Evolutionary conservation across 2,888 invertebrate genomes (phyloP).

Genomic region (Prionchulus punctatus): DNA sequence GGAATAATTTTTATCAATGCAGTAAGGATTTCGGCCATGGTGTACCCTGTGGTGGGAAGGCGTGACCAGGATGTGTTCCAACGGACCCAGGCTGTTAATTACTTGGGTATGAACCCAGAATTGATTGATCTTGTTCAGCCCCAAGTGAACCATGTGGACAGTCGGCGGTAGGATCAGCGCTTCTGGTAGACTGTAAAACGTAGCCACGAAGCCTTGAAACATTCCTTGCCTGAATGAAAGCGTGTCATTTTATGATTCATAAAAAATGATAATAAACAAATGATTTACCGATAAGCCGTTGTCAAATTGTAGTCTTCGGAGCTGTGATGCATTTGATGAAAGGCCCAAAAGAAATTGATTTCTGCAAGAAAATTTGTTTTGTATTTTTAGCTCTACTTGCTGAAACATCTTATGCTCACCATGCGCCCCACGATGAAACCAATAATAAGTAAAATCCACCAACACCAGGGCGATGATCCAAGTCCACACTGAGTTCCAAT

Average conservation of each 20-base stretch:
- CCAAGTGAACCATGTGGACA: constrained; percentile 59
- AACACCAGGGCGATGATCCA: constrained; percentile 64
- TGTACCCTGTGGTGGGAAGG: constrained; percentile 66
- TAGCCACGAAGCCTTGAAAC: background rate
- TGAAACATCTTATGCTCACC: constrained; percentile 46
- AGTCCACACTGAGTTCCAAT: constrained; percentile 59
- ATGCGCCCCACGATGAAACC: constrained; percentile 74
- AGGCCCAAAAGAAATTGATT: constrained; percentile 67
- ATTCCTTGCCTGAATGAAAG: background rate
- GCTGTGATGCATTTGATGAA: constrained; percentile 77
- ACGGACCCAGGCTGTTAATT: constrained; percentile 56
- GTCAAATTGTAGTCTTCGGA: constrained; percentile 74
- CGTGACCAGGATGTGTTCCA: constrained; percentile 70
- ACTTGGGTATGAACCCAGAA: constrained; percentile 83
- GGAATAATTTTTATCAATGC: constrained; percentile 79
- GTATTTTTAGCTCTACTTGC: too few species aligned
- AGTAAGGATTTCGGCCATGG: constrained; percentile 60
- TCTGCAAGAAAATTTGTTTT: too few species aligned
- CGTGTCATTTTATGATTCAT: background rate
- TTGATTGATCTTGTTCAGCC: constrained; percentile 75
- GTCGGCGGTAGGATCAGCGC: constrained; percentile 57
- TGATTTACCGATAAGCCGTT: constrained; percentile 65
- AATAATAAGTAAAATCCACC: constrained; percentile 73
- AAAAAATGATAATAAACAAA: constrained; percentile 11
- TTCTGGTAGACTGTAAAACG: constrained; percentile 32